Evolutionary conservation across 2,113 vertebrate species (phyloP), one percentile per base, ranked within the genome.

Genomic region (Martes martes): DNA sequence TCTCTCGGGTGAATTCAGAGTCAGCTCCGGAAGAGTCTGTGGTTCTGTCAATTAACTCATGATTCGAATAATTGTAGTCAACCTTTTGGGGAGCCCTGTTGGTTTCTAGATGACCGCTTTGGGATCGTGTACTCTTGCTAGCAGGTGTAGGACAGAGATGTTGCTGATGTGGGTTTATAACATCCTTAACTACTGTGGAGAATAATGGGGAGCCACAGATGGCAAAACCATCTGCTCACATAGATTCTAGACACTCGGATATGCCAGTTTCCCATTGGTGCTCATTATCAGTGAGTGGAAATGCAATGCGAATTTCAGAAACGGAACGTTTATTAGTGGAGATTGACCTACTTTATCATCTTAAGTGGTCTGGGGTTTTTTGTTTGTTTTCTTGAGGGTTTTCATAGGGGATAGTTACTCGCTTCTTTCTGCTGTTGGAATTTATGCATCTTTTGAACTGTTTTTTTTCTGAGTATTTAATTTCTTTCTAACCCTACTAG

Each of bases 151-250:
- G 67, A 6, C 79, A 28, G 50, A 47, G 65, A 85, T 69, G 61
- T 50, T 33, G 1, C 76, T 21, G n/a, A 42, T 47, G 52, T n/a
- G 87, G n/a, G 19, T 89, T 86, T 76, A 16, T 74, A 57, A 28
- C 92, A 19, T 47, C 87, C 71, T 59, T 81, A 19, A 42, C 63
- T 65, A 2, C 95, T 11, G 19, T 19, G 74, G 47, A 31, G 79
- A 63, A 39, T 78, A 71, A 21, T 74, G 57, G 80, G 80, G 61
- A 74, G 74, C 82, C 91, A 15, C 86, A 82, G 97, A 28, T 83
- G 91, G 94, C 86, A 33, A 26, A 80, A 18, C 91, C 85, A 52
- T 94, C 93, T 94, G 97, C 91, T 91, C 45, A 0, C 84, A 4
- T 19, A 1, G 71, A 52, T 45, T 78, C 24, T 67, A 45, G 65